Evolutionary conservation across 2,888 invertebrate species (phyloP).

Genomic region (Hypsopygia costalis): DNA sequence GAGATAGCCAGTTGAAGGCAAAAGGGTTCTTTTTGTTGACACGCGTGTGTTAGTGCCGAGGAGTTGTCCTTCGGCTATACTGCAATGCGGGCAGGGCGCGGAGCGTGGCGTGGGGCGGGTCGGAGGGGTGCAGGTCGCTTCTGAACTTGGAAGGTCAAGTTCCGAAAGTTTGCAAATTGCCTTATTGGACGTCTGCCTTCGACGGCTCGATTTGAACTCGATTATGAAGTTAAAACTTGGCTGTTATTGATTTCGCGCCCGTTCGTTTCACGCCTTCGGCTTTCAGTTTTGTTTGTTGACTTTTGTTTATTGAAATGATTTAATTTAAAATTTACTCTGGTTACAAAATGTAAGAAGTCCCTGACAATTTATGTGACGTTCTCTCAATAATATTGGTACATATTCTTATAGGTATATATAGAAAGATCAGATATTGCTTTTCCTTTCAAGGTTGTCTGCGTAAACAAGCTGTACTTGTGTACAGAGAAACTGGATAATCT

Average conservation of each 20-base stretch:
- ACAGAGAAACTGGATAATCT: constrained; percentile 4
- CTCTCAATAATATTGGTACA: too few species aligned
- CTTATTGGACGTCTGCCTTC: constrained; percentile 45
- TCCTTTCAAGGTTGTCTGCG: not conserved
- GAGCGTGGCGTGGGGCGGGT: constrained; percentile 30
- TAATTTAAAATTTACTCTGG: not conserved
- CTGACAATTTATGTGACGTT: too few species aligned
- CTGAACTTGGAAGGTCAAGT: constrained; percentile 72
- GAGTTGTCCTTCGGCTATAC: constrained; percentile 58
- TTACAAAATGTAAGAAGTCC: too few species aligned
- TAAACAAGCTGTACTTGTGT: constrained; percentile 1
- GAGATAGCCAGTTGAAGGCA: constrained; percentile 22
- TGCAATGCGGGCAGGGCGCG: constrained; percentile 68
- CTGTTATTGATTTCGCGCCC: constrained; percentile 13
- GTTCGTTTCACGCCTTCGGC: not conserved
- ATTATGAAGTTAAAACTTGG: constrained; percentile 25
- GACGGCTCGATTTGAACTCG: constrained; percentile 35
- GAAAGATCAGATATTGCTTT: not conserved
- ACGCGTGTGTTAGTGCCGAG: constrained; percentile 38
- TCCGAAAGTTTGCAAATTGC: constrained; percentile 53
- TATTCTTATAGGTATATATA: too few species aligned
- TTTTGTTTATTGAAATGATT: not conserved
- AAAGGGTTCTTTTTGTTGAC: constrained; percentile 29
- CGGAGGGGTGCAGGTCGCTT: constrained; percentile 32
- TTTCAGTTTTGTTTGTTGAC: constrained; percentile 1